Evolutionary conservation across 2,888 invertebrate genomes (phyloP), one percentile per base, ranked within the genome.

Genomic region (Camptogramma bilineatum): DNA sequence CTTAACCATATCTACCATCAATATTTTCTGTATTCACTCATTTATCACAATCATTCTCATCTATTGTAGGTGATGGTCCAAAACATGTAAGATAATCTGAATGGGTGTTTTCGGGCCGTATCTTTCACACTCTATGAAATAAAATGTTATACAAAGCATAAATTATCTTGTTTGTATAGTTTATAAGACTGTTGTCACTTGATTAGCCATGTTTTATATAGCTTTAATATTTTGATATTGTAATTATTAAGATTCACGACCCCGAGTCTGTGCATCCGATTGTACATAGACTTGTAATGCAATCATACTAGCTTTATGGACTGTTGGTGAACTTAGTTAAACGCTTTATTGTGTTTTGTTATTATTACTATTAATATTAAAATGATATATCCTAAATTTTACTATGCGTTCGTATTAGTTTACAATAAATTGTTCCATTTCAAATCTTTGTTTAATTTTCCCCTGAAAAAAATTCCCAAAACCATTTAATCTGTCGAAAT

Each of bases 401-500:
- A 92, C 89, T 88, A 88, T 91, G 84, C 89, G 91, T 93, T 92
- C 84, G 86, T 89, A 91, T 92, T 89, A 91, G 88, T 93, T 91
- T 88, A 87, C 87, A 91, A 89, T 91, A 91, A 93, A 92, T 87
- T 88, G 91, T 92, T 92, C 90, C 75, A 90, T 85, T 86, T 87
- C 87, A 83, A 75, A 64, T 52, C n/a, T 9, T 62, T 55, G 62
- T 63, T 65, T 65, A 66, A 67, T 72, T 51, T 75, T 71, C 52
- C 9, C 7, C 24, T 17, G n/a, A 13, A 3, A 42, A 18, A 50
- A n/a, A 24, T 55, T 13, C 17, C 9, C n/a, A 1, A 56, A 52
- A 34, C 17, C 17, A 48, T 60, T 56, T 39, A 17, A 17, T 56
- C 44, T 47, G 47, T 18, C 42, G 16, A 52, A 57, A 54, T 18